Evolutionary conservation across 2,113 vertebrate genomes (phyloP).

Genomic region (Eira barbara): DNA sequence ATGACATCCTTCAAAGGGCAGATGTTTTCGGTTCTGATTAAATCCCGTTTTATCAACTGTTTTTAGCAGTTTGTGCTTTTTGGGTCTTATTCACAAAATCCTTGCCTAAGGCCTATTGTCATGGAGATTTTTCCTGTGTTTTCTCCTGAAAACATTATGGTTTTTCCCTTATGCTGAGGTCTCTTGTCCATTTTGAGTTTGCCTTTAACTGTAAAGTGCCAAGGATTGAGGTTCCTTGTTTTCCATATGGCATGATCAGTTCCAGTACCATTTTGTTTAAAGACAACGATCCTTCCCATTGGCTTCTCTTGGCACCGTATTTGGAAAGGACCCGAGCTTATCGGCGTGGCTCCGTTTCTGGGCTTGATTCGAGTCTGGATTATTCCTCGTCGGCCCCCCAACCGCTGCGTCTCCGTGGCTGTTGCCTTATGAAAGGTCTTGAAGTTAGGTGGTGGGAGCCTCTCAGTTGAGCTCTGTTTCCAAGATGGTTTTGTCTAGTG

Average conservation of each 20-base stretch:
- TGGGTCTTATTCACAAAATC: not conserved
- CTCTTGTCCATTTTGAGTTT: not conserved
- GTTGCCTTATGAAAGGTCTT: not conserved
- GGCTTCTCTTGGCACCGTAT: not conserved
- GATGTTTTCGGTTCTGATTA: not conserved
- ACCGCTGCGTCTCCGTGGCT: rapidly evolving
- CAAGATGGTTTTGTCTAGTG: not conserved
- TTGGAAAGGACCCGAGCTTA: not conserved
- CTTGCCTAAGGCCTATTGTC: not conserved
- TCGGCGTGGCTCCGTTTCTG: not conserved
- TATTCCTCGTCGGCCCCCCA: too few relatives aligned
- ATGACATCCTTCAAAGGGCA: not conserved
- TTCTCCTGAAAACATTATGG: not conserved
- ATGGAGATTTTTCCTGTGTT: not conserved
- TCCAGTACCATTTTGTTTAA: not conserved
- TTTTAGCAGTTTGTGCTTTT: not conserved
- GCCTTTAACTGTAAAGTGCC: not conserved
- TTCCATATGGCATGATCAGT: not conserved
- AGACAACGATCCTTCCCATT: not conserved
- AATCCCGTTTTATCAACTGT: not conserved
- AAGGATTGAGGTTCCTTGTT: not conserved
- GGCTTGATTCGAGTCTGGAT: not conserved
- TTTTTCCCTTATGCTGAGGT: not conserved
- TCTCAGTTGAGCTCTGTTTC: not conserved
- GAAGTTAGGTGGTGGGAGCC: not conserved